Conservation (phyloP, 2,797 vertebrate species). For the Urophycis tenuis region DNA sequence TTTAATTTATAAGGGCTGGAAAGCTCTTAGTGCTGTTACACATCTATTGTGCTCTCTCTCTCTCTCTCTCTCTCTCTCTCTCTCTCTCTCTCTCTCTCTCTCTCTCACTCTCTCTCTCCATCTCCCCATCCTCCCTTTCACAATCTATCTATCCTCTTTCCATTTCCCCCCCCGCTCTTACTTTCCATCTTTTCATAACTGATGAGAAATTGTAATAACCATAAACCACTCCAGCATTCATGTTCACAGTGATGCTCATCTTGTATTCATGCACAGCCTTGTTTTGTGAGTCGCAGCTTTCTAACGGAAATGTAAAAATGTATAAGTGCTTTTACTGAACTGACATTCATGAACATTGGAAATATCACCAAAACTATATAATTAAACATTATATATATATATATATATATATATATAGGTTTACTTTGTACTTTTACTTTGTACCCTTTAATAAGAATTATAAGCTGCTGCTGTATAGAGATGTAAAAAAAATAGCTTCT, state of each 20-base stretch:
- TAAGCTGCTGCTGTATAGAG: constrained; percentile 43
- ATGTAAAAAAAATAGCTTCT: constrained; percentile 19
- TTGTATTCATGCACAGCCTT: constrained; percentile 22
- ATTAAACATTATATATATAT: not conserved
- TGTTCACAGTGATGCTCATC: not conserved
- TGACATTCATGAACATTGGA: not conserved
- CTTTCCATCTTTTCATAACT: not conserved
- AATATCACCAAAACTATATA: not conserved
- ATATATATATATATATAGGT: not conserved
- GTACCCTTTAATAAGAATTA: constrained; percentile 45
- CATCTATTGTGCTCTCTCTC: not conserved
- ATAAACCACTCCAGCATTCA: not conserved
- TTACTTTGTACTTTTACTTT: constrained; percentile 26
- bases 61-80: not conserved
- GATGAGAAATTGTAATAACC: not conserved
- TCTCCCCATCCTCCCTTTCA: not conserved
- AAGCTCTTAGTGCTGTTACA: not conserved
- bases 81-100: not conserved
- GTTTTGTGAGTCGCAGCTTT: constrained; percentile 22
- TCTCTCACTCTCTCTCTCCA: not conserved
- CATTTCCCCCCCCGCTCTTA: not conserved
- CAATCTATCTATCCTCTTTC: not conserved
- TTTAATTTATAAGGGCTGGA: not conserved
- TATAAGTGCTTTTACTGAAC: constrained; percentile 5
- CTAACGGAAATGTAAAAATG: constrained; percentile 12